Base-by-base conservation (phyloP, 2,113 vertebrate genomes). In the Ammodytes dubius region DNA sequence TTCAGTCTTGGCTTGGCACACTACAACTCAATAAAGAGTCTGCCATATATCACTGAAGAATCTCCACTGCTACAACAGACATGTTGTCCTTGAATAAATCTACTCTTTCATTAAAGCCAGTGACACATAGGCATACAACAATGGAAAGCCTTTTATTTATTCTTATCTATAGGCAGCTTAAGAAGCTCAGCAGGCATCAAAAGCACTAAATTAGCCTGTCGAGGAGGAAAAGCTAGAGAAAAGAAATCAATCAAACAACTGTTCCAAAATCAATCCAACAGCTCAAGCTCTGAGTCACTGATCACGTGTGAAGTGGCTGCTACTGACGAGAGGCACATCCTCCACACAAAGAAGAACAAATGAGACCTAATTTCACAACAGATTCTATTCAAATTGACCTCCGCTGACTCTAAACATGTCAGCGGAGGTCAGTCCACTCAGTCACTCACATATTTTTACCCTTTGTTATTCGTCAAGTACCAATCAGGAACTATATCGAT, bases 21-120 rank as follows among this genome's bases (percentile, higher is more conserved):
- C 64, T 45, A 15, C 4, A 2, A 77, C 50, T 83, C 59, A 86
- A 87, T 87, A 61, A 79, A 79, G 58, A 46, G 65, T 13, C 77
- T 53, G 57, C 79, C 43, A 37, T 73, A 69, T 4, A 84, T 85
- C 82, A 83, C 69, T 3, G n/a, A 77, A 43, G 69, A 70, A 53
- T 79, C 27, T 27, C 79, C 59, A 72, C 40, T 6, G 9, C 50
- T 39, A 74, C 67, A 13, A 57, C 47, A 9, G 42, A 54, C 84
- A 80, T 27, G 27, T 27, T 27, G 27, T 27, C 27, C 27, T 27
- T 27, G 27, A 27, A 27, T 27, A 27, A 27, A 27, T 27, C 27
- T 27, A 27, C 27, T 27, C 27, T 27, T 27, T 27, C 27, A 27
- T 74, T 70, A 58, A 63, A 37, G 8, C 7, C 47, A 19, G 47